Base-by-base conservation (phyloP, 2,888 invertebrate species). In the Camponotus fellah region DNA sequence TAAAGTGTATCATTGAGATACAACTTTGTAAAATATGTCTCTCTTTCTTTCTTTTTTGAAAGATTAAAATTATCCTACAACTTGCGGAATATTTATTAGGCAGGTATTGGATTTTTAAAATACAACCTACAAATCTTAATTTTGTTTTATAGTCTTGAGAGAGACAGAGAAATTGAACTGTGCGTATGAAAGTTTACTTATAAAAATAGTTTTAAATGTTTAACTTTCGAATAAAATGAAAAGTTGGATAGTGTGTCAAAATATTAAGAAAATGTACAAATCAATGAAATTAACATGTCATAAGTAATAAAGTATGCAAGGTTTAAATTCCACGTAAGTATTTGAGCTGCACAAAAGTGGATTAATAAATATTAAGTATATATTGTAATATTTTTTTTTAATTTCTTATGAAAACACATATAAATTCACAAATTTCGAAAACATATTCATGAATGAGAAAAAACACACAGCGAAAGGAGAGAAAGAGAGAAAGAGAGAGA, bases 141-240 rank as follows among this genome's bases (percentile, higher is more conserved):
- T 37, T 64, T n/a, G 14, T 56, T 71, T 56, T 56, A 40, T 21
- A 2, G 2, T 40, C 9, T 9, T 37, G 56, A 21, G 3, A 46
- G 46, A 14, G 14, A 14, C 14, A 46, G 14, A 46, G 26, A 49
- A 6, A 37, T 34, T 62, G 1, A 8, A 34, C 17, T n/a, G 3
- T 34, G 10, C 9, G 17, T 40, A 6, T 10, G 5, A 74, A 60
- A 74, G 43, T 60, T 74, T 43, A 43, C 8, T 60, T 60, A 43
- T 43, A 26, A 43, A 60, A 60, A 43, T 6, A 26, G 43, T 32
- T 34, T 43, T 10, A 26, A 14, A 40, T 72, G 3, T 17, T 0
- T 43, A 56, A 60, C n/a, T 26, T 43, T 43, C 43, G 43, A 14
- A 60, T 74, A 74, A 60, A 43, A 32, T 60, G n/a, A 60, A 74